Evolutionary conservation across 2,888 invertebrate genomes (phyloP), one percentile per base, ranked within the genome.

Genomic region (Pseudoips prasinana): DNA sequence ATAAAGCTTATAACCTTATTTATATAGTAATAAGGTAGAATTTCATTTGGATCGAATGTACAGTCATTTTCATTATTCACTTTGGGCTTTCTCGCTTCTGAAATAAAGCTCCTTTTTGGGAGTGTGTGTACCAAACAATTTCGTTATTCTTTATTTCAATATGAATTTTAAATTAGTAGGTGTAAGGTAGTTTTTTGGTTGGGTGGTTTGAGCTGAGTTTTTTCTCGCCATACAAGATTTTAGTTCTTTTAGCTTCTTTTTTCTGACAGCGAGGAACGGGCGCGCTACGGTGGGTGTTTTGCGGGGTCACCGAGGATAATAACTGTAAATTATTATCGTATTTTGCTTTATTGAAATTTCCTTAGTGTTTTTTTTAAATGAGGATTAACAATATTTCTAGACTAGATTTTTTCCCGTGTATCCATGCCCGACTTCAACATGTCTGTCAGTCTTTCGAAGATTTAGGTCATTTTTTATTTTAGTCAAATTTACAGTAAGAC

Each of bases 291-390:
- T 84, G 84, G 84, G 84, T 85, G 85, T 86, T 84, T 85, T 80
- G 85, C 85, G 85, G 86, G 87, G 86, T 87, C 87, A 86, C 73
- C 71, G 78, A 74, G 75, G 84, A 82, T 87, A 88, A 87, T 88
- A 87, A 87, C 86, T 80, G 86, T 86, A 87, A 86, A 87, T 87
- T 85, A 87, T 87, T 85, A 87, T 86, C 78, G 74, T 80, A 76
- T 71, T 63, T 75, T 73, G 77, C 71, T 74, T 86, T 87, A 88
- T 88, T 86, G 87, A 87, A 87, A 82, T 78, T 35, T 73, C 69
- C 72, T 69, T 49, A 72, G 75, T 73, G 73, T 65, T 67, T 68
- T 74, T 74, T 78, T 84, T n/a, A n/a, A 84, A 81, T 82, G 75
- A 70, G 68, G 64, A 14, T 14, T 3, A 14, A 14, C n/a, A n/a